These are phyloP conservation scores for Mandrillus leucophaeus DNA, from an alignment of 2,113 vertebrate species.

Conservation along the genomic window DNA sequence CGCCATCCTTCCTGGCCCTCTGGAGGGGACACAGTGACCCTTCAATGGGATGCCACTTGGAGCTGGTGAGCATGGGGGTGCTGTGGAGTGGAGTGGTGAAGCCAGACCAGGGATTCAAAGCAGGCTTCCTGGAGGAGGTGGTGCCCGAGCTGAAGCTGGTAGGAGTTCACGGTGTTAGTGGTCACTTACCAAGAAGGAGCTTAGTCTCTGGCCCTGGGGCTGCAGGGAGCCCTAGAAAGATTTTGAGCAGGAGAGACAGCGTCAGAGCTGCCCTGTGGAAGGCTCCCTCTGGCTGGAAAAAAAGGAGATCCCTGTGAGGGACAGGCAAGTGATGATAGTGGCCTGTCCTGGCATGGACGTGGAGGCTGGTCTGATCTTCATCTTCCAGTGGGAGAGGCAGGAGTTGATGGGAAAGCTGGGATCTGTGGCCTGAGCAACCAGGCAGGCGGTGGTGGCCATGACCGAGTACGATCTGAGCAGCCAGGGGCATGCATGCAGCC, in stretches of 20 bases:
- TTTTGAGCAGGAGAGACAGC: background rate
- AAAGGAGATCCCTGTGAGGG: background rate
- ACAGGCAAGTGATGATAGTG: background rate
- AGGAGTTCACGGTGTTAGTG: background rate
- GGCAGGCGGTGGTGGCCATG: background rate
- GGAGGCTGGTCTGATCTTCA: background rate
- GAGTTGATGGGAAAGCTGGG: background rate
- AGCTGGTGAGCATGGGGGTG: background rate
- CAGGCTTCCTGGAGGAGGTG: slow-evolving; percentile 25
- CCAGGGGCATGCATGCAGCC: background rate
- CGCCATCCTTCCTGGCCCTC: accelerated
- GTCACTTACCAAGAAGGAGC: background rate
- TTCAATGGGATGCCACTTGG: background rate
- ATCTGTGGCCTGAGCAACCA: background rate
- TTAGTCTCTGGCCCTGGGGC: background rate
- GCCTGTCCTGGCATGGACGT: background rate
- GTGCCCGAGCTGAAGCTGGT: background rate
- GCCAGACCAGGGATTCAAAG: background rate
- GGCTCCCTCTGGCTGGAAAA: background rate
- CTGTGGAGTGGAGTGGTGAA: background rate
- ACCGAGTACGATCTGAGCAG: background rate
- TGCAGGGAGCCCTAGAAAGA: background rate
- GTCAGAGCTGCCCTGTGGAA: background rate
- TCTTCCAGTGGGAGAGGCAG: background rate
- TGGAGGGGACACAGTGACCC: background rate